Evolutionary conservation across 2,797 vertebrate genomes (phyloP), one percentile per base, ranked within the genome.

Genomic region (Xiphorhynchus erythropygius): DNA sequence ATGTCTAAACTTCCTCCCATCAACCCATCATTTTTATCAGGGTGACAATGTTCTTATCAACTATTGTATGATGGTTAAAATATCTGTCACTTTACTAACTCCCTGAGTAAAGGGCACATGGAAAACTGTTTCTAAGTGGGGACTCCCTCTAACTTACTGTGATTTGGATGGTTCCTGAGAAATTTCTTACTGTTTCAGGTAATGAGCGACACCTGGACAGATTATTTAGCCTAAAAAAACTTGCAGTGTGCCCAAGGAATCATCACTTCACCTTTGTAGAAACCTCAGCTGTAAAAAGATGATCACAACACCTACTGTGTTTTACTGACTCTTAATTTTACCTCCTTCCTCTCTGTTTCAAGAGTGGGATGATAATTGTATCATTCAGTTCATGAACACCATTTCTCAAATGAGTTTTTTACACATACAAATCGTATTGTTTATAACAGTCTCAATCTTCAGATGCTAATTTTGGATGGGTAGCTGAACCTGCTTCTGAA

Each of bases 331-430:
- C 1, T 55, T 81, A 59, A 28, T 17, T 84, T 27, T 62, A 67
- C 33, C 30, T 75, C 55, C 35, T 76, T 73, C 18, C 18, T 76
- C 25, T 19, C 19, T 30, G 0, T 64, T 77, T 84, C n/a, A 84
- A 1, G 5, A 84, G 44, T 35, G n/a, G 28, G n/a, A 77, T 35
- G 14, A 57, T 73, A 81, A 84, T 22, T 0, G 0, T 27, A 13
- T 59, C 8, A 77, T 27, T 63, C 33, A 41, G 25, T 63, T 84
- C 37, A 90, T 18, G 13, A 73, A 81, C 73, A 39, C 23, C 0
- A 33, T 68, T 62, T 77, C 46, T 84, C 46, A 77, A 35, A n/a
- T 6, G n/a, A 11, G 10, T 19, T 57, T 76, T 89, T 46, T 32
- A 89, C 39, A 71, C 6, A 65, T 52, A 71, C 15, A 65, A 65